Evolutionary conservation across 2,888 invertebrate genomes (phyloP).

Genomic region (Tubulanus polymorphus): DNA sequence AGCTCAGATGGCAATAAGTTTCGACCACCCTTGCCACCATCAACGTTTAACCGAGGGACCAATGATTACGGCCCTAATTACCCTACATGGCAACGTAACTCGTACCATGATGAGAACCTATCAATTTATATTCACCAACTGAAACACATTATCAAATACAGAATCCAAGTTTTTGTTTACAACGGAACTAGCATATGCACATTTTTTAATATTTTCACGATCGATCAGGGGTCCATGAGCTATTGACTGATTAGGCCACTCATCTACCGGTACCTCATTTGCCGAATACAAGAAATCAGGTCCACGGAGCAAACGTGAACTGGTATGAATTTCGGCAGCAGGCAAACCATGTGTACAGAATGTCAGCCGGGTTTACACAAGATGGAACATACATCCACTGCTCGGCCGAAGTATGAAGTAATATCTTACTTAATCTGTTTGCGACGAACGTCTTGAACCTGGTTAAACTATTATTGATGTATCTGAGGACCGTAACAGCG

Average conservation of each 20-base stretch:
- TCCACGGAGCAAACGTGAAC: too few relatives aligned
- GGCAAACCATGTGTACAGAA: too few relatives aligned
- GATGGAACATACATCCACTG: not conserved
- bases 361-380: not conserved
- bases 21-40: too few relatives aligned
- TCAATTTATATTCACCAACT: not conserved
- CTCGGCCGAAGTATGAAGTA: not conserved
- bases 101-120: not conserved
- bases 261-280: too few relatives aligned
- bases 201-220: too few relatives aligned
- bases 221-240: too few relatives aligned
- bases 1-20: not conserved
- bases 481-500: not conserved
- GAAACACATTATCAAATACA: too few relatives aligned
- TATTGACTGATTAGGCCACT: too few relatives aligned
- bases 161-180: too few relatives aligned
- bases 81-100: not conserved
- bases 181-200: too few relatives aligned
- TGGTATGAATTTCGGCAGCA: too few relatives aligned
- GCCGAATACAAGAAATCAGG: too few relatives aligned
- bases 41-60: not conserved
- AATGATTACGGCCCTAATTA: not conserved
- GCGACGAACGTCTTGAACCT: not conserved
- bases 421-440: not conserved
- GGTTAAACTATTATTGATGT: not conserved